phyloP scores from a whole-genome alignment of 2,888 invertebrate genomes.

The Rosalia funebris region DNA sequence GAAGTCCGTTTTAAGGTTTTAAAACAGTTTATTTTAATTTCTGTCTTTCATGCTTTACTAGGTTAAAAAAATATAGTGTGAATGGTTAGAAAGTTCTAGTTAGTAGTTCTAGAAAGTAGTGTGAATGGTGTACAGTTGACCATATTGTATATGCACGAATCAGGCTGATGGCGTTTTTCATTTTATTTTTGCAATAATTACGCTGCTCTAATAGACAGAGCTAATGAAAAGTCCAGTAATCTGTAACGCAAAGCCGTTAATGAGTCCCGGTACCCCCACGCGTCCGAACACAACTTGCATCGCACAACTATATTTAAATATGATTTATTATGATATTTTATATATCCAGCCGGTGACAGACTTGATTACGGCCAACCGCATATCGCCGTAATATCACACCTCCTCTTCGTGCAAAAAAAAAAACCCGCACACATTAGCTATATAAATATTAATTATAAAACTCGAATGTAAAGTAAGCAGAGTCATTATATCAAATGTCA shows the following conservation, averaged over 20 bases:
- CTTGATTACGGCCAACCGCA: conserved; percentile 18
- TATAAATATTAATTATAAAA: conserved; percentile 51
- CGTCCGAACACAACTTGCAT: background rate
- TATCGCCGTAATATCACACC: conserved; percentile 18
- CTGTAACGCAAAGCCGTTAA: background rate
- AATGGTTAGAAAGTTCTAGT: too few species aligned
- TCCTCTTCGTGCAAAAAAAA: conserved; percentile 10
- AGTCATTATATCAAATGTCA: conserved; percentile 54
- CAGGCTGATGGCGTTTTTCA: too few species aligned
- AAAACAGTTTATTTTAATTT: too few species aligned
- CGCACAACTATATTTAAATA: conserved; percentile 12
- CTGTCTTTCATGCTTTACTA: too few species aligned
- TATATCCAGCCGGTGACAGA: conserved; percentile 18
- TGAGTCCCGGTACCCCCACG: background rate
- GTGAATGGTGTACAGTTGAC: too few species aligned
- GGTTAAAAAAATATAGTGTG: too few species aligned
- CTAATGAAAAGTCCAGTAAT: conserved; percentile 1
- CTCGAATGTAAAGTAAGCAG: conserved; percentile 45
- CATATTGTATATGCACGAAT: too few species aligned
- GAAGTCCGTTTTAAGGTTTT: too few species aligned
- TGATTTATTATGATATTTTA: conserved; percentile 17
- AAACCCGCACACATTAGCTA: conserved; percentile 30
- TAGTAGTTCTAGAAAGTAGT: too few species aligned
- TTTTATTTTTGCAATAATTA: too few species aligned
- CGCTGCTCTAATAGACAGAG: too few species aligned